Evolutionary conservation across 1,140 invertebrate species (phyloP).

Genomic region (Carcinoscorpius rotundicauda): DNA sequence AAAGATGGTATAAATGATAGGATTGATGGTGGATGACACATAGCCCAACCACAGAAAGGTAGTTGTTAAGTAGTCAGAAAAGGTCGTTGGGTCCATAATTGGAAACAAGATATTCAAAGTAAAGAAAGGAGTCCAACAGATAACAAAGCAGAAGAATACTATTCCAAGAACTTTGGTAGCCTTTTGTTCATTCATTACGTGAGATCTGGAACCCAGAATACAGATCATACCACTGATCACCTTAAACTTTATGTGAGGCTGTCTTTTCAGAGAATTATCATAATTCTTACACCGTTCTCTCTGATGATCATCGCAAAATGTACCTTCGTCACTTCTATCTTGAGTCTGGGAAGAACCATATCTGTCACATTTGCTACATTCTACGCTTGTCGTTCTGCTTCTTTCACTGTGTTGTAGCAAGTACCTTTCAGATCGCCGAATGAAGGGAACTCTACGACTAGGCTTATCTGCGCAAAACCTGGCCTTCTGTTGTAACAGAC

Average conservation of each 20-base stretch:
- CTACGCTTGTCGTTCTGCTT: conserved; percentile 7
- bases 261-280: too few species aligned
- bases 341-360: background rate
- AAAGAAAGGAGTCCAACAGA: conserved; percentile 89
- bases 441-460: conserved; percentile 13
- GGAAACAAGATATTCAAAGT: conserved; percentile 69
- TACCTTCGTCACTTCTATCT: too few species aligned
- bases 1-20: conserved; percentile 60
- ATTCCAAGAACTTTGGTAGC: conserved; percentile 87
- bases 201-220: conserved; percentile 2
- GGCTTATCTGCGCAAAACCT: conserved; percentile 23
- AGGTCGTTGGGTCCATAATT: conserved; percentile 38
- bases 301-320: too few species aligned
- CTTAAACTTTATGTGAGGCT: too few species aligned
- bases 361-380: conserved; percentile 7
- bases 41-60: conserved; percentile 67
- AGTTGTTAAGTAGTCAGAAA: conserved; percentile 63
- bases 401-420: too few species aligned
- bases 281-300: too few species aligned
- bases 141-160: conserved; percentile 85
- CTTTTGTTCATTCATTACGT: conserved; percentile 56
- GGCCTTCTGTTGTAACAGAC: conserved; percentile 49
- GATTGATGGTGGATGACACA: conserved; percentile 84
- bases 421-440: conserved; percentile 46
- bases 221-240: too few species aligned